Evolutionary conservation across 2,888 invertebrate species (phyloP).

Genomic region (Napeogenes inachia): DNA sequence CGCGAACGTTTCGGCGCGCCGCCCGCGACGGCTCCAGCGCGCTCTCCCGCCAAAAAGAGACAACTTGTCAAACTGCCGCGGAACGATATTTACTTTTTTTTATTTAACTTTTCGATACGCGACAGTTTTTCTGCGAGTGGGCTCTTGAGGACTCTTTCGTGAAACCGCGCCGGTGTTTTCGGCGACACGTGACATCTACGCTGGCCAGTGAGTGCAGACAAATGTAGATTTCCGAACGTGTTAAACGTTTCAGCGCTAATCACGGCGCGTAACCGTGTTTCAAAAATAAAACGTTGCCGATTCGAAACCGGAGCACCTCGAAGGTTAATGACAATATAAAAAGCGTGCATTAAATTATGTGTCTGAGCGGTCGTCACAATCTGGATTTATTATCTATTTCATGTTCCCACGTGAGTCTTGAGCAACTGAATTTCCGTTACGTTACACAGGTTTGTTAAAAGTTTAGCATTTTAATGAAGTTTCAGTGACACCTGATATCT

Average conservation of each 20-base stretch:
- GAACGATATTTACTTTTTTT: slow-evolving; percentile 36
- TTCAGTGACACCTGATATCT: slow-evolving; percentile 9
- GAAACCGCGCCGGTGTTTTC: slow-evolving; percentile 19
- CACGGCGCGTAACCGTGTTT: slow-evolving; percentile 66
- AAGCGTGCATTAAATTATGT: slow-evolving; percentile 68
- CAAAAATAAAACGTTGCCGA: slow-evolving; percentile 74
- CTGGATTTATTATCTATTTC: slow-evolving; percentile 47
- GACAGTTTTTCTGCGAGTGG: slow-evolving; percentile 22
- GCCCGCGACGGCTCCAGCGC: slow-evolving; percentile 54
- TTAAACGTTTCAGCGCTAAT: slow-evolving; percentile 49
- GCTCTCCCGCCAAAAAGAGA: slow-evolving; percentile 46
- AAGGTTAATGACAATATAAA: slow-evolving; percentile 76
- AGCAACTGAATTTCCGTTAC: slow-evolving; percentile 18
- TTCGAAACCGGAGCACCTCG: slow-evolving; percentile 73
- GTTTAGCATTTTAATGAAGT: slow-evolving; percentile 1
- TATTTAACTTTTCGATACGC: slow-evolving; percentile 30
- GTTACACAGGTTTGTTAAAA: slow-evolving; percentile 18
- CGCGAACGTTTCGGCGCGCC: slow-evolving; percentile 57
- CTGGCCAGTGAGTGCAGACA: slow-evolving; percentile 39
- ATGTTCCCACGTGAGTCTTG: slow-evolving; percentile 49
- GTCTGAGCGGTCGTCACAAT: slow-evolving; percentile 49
- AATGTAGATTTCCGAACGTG: slow-evolving; percentile 41
- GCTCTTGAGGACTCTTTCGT: slow-evolving; percentile 1
- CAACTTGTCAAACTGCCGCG: slow-evolving; percentile 44
- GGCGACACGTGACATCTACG: slow-evolving; percentile 32